Base-by-base conservation (phyloP, 2,113 vertebrate genomes). In the Grammomys dolichurus region DNA sequence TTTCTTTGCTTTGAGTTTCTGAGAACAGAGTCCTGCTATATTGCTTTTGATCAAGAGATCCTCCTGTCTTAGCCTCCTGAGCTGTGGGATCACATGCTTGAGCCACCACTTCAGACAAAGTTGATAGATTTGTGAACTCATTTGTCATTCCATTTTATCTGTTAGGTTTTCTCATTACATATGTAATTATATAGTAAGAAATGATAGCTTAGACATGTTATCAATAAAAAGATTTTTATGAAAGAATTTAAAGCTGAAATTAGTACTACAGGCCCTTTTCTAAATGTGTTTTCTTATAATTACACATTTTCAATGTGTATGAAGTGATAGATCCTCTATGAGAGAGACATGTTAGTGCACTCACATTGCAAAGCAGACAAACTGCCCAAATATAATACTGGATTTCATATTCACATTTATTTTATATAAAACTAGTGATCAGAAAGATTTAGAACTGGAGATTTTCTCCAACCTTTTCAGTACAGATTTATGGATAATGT, bases 401-500 rank as follows among this genome's bases (percentile, higher is more conserved):
- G 63, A n/a, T 96, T 95, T 96, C 14, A 58, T 88, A 33, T 56
- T 90, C 65, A 97, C 89, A 65, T n/a, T 93, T n/a, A 2, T 48
- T 91, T 65, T 91, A 67, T 43, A 36, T 89, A 69, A 97, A 77
- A 77, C 60, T 93, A 91, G 7, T 81, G 19, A 60, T 87, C 92
- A 54, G 70, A 77, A 96, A 80, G 14, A 58, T 87, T 94, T 70
- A 51, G 87, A 75, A 88, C 84, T 73, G 63, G 87, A 87, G 60
- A 58, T 90, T 95, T 94, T 96, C 43, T 70, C 26, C 1, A 67
- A 13, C 40, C 84, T 93, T 24, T 70, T 95, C 54, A 96, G 43
- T 95, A 80, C 31, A 87, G 19, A 94, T 90, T 81, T 96, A 17
- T 93, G 46, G 5, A 63, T 89, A 81, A 75, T 86, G 46, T 70